Evolutionary conservation across 1,140 invertebrate genomes (phyloP).

Genomic region (Philotrypesis tridentata): DNA sequence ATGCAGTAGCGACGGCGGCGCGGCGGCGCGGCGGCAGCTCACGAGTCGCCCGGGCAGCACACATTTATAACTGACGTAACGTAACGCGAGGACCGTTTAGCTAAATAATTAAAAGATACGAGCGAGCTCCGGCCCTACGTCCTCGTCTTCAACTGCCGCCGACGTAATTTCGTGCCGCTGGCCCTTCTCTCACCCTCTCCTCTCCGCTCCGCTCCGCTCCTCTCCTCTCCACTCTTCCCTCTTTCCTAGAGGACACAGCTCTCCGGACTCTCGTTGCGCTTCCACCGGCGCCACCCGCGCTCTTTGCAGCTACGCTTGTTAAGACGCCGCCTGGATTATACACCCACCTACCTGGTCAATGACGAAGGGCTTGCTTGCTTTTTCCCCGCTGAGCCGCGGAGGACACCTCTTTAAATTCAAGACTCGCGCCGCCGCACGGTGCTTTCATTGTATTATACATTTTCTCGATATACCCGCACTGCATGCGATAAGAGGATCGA

Average conservation of each 20-base stretch:
- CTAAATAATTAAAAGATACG: slow-evolving; percentile 74
- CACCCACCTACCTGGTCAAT: not conserved
- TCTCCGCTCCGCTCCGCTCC: no score
- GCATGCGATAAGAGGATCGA: no score
- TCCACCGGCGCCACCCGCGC: not conserved
- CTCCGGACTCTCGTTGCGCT: no score
- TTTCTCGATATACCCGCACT: no score
- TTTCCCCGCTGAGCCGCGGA: not conserved
- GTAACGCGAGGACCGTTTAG: slow-evolving; percentile 65
- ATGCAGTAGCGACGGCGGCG: slow-evolving; percentile 35
- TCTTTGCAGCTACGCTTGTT: not conserved
- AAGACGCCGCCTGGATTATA: not conserved
- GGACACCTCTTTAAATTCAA: no score
- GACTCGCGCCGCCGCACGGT: no score
- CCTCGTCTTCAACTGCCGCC: slow-evolving; percentile 30
- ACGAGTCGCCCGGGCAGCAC: not conserved
- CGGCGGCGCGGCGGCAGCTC: slow-evolving; percentile 11
- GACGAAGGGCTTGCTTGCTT: not conserved
- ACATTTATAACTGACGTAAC: slow-evolving; percentile 70
- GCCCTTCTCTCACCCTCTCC: not conserved
- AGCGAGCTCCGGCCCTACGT: slow-evolving; percentile 53
- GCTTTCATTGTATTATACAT: not conserved
- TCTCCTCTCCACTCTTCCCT: no score
- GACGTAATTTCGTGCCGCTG: not conserved
- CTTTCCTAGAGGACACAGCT: not conserved